These are phyloP conservation scores for Dasyurus viverrinus DNA, from an alignment of 2,113 vertebrate species.

Conservation along the genomic window DNA sequence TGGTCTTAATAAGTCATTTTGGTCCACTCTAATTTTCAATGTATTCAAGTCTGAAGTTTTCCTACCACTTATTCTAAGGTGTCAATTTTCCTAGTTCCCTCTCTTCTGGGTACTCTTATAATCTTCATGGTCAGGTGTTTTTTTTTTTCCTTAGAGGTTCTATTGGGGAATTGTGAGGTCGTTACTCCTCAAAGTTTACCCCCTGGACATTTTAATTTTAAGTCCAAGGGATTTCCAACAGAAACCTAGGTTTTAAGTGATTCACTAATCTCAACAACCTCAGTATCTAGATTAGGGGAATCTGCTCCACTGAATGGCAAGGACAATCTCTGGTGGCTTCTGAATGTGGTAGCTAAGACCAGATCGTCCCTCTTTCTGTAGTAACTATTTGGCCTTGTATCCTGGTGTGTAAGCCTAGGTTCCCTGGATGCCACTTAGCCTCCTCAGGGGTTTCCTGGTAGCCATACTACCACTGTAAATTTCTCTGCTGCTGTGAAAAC, in stretches of 20 bases:
- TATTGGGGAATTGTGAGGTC: not conserved
- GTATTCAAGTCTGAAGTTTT: not conserved
- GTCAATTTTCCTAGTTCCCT: not conserved
- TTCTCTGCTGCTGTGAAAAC: not conserved
- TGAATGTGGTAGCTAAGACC: not conserved
- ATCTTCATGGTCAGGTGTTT: not conserved
- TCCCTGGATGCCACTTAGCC: not conserved
- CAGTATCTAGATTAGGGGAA: not conserved
- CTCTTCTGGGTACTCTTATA: not conserved
- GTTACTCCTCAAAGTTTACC: not conserved
- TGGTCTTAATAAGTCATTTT: not conserved
- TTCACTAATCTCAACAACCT: not conserved
- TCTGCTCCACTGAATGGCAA: not conserved
- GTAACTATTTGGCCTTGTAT: not conserved
- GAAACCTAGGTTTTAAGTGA: not conserved
- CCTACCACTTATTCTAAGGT: not conserved
- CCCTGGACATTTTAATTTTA: too few species aligned
- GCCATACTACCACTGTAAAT: not conserved
- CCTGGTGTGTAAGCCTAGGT: not conserved
- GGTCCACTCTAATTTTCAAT: not conserved
- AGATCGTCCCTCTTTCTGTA: not conserved
- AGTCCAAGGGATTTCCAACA: not conserved
- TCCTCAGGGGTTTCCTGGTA: not conserved
- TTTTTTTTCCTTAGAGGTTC: not conserved
- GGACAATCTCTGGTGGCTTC: not conserved